Base-by-base conservation (phyloP, 2,888 invertebrate species). In the Zeuzera pyrina region DNA sequence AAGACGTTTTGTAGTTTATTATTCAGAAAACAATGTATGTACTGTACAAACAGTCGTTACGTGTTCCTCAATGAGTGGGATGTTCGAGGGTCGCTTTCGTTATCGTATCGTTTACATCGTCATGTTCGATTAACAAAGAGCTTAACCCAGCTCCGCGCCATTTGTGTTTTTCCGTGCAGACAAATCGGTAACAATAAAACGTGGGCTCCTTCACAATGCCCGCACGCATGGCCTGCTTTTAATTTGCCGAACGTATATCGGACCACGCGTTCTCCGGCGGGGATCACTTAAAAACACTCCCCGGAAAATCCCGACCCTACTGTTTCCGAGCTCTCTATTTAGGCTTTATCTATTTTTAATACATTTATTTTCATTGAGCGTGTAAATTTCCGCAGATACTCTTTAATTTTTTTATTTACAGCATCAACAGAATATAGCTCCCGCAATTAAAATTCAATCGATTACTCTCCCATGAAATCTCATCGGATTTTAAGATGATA, bases 131-230 rank as follows among this genome's bases (percentile, higher is more conserved):
- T 70, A 76, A 71, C 74, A 73, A 62, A 68, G 70, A 65, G 69
- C 66, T 70, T 65, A 72, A 66, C 69, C 65, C 63, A 48, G 49
- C 66, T 62, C 58, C 66, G 61, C 57, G 52, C 73, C 76, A 78
- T 79, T 81, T 66, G 77, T 69, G 74, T 73, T 65, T 68, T 63
- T 52, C 69, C 74, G 66, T 61, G 73, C 79, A 74, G 71, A 76
- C 66, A 68, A 72, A 81, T 77, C 76, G 77, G 67, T 59, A 72
- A 81, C 79, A 81, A 81, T 79, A 73, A 76, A 74, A 58, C 63
- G 60, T 46, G 67, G 54, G 53, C 63, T 61, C 55, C 63, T 66
- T 57, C 66, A 77, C 79, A 77, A 77, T 73, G 61, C 61, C 49
- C 42, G 58, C 56, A 69, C 77, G 81, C 79, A 74, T 77, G 69